Conservation (phyloP, 1,140 invertebrate genomes). For the Varroa destructor region DNA sequence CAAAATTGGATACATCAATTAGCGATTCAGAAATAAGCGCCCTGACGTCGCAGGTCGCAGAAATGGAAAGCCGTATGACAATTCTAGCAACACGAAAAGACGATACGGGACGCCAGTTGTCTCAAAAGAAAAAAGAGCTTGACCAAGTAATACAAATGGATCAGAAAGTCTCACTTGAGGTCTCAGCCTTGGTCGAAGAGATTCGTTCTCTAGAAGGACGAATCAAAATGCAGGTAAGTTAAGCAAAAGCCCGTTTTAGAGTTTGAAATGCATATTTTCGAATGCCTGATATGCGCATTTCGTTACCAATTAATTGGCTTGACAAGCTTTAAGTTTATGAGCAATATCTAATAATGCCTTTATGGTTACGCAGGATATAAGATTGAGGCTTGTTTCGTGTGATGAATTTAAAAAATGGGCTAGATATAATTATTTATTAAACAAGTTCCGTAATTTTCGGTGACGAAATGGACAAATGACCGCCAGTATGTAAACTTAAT, state of each 20-base stretch:
- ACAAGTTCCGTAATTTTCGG: no score
- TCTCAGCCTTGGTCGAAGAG: neutral
- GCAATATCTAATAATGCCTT: neutral
- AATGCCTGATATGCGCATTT: neutral
- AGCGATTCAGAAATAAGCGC: neutral
- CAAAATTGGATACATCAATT: conserved; percentile 13
- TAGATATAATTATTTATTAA: no score
- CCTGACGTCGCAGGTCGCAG: neutral
- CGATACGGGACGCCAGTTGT: neutral
- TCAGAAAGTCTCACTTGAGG: conserved; percentile 5
- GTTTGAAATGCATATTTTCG: neutral
- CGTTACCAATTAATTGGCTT: neutral
- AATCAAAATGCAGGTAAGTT: conserved; percentile 18
- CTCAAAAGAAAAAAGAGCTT: conserved; percentile 19
- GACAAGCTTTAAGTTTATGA: conserved; percentile 14
- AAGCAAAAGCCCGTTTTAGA: neutral
- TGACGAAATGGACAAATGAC: no score
- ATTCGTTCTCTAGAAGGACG: neutral
- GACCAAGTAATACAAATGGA: conserved; percentile 1
- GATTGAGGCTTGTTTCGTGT: no score
- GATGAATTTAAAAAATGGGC: no score
- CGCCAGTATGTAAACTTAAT: no score
- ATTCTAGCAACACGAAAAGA: neutral
- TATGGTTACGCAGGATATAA: no score
- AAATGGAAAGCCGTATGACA: neutral